Evolutionary conservation across 2,113 vertebrate species (phyloP), one percentile per base, ranked within the genome.

Genomic region (Lathamus discolor): DNA sequence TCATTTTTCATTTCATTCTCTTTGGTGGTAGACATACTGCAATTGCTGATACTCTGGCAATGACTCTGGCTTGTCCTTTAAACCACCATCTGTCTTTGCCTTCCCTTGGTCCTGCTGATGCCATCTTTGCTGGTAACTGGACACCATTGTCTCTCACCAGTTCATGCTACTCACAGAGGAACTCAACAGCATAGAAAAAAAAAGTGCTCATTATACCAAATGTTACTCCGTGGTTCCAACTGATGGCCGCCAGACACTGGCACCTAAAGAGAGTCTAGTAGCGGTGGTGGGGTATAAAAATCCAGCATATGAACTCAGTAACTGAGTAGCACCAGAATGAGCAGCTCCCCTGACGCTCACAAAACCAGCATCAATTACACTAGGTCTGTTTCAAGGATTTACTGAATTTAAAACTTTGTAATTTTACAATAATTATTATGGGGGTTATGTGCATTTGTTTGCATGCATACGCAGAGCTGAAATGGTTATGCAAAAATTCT

Each of bases 71-170:
- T 88, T 84, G 51, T 89, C 51, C 59, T 86, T 81, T 91, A 66
- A 63, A 76, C 19, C 2, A 2, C 84, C 93, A 96, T 96, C 94
- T 95, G 94, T 72, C 75, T 93, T 89, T 95, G 49, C 46, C 46
- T 93, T 95, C 43, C 17, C n/a, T 6, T 25, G 3, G 43, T 88
- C 67, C 63, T 67, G 33, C 27, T 72, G 59, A 66, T 89, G 70
- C 67, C 90, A 69, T 72, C 55, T 88, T 25, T 74, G 49, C 66
- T 79, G 33, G 57, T 75, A 86, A 69, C 77, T 72, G 74, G 86
- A 54, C 64, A 73, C 46, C 27, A 35, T 31, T 57, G 17, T 62
- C 37, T 73, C 39, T 54, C 54, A 66, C 63, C 35, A 54, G 23
- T 66, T 75, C 31, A 52, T 27, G 15, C 23, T 85, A 35, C 68